Percentiles rank a stretch among this genome's conserved stretches.
Evolutionary conservation across 2,888 invertebrate species (phyloP).

Genomic region (Drosophila colorata): DNA sequence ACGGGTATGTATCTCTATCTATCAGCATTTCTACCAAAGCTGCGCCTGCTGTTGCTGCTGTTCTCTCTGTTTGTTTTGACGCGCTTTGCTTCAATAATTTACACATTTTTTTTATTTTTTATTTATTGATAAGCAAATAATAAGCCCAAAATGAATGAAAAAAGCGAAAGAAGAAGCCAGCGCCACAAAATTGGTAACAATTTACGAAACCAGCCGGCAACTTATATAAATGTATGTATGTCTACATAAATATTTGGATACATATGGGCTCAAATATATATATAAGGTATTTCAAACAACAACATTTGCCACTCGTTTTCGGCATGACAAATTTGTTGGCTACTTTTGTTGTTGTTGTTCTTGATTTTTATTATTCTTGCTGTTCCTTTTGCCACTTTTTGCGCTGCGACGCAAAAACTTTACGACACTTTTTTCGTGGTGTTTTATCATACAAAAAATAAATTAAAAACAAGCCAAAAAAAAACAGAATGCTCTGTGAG

Average conservation of each 20-base stretch:
- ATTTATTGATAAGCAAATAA: conserved; percentile 22
- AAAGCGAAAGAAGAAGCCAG: conserved; percentile 3
- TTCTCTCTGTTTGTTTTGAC: conserved; percentile 79
- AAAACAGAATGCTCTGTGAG: conserved; percentile 37
- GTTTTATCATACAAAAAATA: conserved; percentile 27
- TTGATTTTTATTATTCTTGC: conserved; percentile 29
- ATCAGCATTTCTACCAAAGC: conserved; percentile 53
- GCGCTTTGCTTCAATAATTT: conserved; percentile 54
- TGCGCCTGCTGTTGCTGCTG: conserved; percentile 2
- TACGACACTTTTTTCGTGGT: conserved; percentile 64
- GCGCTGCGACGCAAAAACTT: conserved; percentile 79
- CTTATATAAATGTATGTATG: background rate
- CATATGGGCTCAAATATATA: background rate
- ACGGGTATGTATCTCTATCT: conserved; percentile 52
- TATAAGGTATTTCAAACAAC: conserved; percentile 23
- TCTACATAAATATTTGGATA: conserved; percentile 15
- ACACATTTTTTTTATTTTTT: conserved; percentile 40
- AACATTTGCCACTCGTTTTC: conserved; percentile 36
- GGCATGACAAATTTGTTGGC: conserved; percentile 40
- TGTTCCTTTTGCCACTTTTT: conserved; percentile 47
- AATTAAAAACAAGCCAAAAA: conserved; percentile 3
- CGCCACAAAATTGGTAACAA: conserved; percentile 24
- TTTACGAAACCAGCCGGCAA: conserved; percentile 26
- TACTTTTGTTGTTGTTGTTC: conserved; percentile 16
- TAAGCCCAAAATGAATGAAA: background rate